phyloP scores from a whole-genome alignment of 1,140 invertebrate genomes.

The Neodiprion virginianus region DNA sequence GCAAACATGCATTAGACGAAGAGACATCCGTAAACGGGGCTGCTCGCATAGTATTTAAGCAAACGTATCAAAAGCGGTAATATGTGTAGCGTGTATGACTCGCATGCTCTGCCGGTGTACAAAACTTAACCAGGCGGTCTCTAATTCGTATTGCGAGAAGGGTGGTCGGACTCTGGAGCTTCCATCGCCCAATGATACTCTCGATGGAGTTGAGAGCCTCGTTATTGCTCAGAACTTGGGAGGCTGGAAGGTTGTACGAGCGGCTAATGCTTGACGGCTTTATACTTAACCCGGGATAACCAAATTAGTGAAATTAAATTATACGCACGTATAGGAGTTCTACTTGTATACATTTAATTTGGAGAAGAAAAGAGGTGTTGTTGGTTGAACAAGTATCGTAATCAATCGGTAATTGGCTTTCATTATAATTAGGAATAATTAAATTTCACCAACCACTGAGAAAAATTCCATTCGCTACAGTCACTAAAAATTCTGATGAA shows the following conservation, averaged over 20 bases:
- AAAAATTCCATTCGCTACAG: too few species aligned
- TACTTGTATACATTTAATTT: too few species aligned
- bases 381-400: background rate
- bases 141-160: background rate
- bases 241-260: background rate
- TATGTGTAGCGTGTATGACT: too few species aligned
- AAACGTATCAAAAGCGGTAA: too few species aligned
- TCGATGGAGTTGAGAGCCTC: background rate
- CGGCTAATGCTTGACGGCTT: background rate
- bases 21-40: too few species aligned
- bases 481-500: too few species aligned
- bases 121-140: background rate
- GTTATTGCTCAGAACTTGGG: background rate
- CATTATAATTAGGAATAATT: too few species aligned
- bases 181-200: constrained; percentile 1
- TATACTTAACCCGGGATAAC: background rate
- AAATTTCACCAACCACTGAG: too few species aligned
- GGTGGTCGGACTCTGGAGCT: background rate
- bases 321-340: background rate
- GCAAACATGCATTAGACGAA: too few species aligned
- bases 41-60: too few species aligned
- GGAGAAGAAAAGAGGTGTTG: too few species aligned
- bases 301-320: background rate
- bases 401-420: background rate
- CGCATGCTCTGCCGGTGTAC: background rate